Evolutionary conservation across 1,140 invertebrate species (phyloP).

Genomic region (Dreissena rostriformis): DNA sequence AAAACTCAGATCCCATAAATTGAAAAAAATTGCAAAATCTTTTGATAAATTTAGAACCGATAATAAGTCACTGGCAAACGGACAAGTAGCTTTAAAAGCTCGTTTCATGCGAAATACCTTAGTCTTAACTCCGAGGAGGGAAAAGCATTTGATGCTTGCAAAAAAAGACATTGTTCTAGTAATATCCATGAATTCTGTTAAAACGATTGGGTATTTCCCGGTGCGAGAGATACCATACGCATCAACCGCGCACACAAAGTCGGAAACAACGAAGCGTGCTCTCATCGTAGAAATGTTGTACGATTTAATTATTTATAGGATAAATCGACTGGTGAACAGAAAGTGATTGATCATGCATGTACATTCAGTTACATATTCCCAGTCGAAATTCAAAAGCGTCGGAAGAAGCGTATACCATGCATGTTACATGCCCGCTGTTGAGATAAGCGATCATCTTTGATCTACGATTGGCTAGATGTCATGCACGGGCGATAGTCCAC

Average conservation of each 20-base stretch:
- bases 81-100: neutral
- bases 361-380: no score
- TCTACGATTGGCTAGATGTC: no score
- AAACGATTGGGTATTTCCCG: neutral
- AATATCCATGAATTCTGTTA: neutral
- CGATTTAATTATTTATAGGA: neutral
- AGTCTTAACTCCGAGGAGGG: neutral
- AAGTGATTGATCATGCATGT: no score
- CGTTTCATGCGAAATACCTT: neutral
- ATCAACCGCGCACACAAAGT: neutral
- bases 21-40: no score
- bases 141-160: neutral
- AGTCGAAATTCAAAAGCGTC: no score
- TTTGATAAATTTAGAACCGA: no score
- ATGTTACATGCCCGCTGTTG: no score
- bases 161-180: neutral
- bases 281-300: neutral
- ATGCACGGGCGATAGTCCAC: no score
- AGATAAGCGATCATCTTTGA: no score
- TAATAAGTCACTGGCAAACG: neutral
- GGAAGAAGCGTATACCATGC: no score
- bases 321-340: no score
- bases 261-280: neutral
- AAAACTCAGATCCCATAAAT: no score
- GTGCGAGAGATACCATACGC: neutral